Percentiles rank a stretch among this genome's conserved stretches.
Conservation (phyloP, 2,888 invertebrate genomes). For the Muscina levida region DNA sequence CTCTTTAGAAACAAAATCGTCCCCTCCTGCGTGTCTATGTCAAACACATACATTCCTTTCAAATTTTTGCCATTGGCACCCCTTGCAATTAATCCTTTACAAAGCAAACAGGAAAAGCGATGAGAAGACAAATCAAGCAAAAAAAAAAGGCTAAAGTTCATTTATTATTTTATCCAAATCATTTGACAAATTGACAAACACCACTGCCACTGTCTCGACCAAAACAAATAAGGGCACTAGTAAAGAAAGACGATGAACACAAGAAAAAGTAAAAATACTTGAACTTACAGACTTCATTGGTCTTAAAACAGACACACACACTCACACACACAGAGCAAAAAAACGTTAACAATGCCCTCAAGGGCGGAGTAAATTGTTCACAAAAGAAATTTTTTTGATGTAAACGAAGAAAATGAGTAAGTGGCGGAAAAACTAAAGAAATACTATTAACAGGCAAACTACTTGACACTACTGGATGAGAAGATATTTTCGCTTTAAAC, state of each 20-base stretch:
- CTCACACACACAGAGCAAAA: too few relatives aligned
- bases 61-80: too few relatives aligned
- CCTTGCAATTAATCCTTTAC: too few relatives aligned
- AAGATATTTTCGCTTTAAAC: slow-evolving; percentile 26
- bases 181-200: slow-evolving; percentile 65
- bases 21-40: too few relatives aligned
- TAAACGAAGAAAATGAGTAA: slow-evolving; percentile 5
- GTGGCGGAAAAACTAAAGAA: slow-evolving; percentile 20
- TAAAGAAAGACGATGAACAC: background rate
- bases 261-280: background rate
- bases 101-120: too few relatives aligned
- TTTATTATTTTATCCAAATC: slow-evolving; percentile 63
- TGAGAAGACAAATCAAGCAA: too few relatives aligned
- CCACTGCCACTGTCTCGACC: slow-evolving; percentile 48
- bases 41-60: too few relatives aligned
- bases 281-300: background rate
- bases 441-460: slow-evolving; percentile 56
- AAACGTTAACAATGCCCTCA: background rate
- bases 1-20: too few relatives aligned
- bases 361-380: background rate
- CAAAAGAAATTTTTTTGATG: background rate
- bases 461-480: slow-evolving; percentile 53
- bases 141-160: slow-evolving; percentile 49
- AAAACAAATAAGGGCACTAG: background rate
- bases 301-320: background rate